phyloP scores from a whole-genome alignment of 2,888 invertebrate species.

The Nymphalis c-album region DNA sequence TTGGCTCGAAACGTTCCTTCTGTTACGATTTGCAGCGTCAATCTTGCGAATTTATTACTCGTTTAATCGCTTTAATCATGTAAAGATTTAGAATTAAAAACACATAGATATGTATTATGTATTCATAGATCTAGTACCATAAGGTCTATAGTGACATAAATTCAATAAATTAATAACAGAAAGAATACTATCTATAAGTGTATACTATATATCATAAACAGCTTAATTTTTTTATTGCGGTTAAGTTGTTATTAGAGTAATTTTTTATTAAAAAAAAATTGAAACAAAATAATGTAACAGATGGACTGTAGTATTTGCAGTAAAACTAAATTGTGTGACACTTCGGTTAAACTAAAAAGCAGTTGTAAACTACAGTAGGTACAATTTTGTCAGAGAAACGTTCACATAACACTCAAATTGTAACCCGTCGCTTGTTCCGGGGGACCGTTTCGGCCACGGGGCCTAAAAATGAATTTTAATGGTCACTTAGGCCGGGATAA shows the following conservation, averaged over 20 bases:
- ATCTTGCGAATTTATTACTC: too few relatives aligned
- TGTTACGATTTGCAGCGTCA: too few relatives aligned
- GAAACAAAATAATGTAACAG: background rate
- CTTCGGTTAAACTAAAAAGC: background rate
- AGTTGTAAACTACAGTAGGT: background rate
- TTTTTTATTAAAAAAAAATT: background rate
- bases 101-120: too few relatives aligned
- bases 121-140: background rate
- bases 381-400: constrained; percentile 6
- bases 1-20: background rate
- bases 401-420: constrained; percentile 19
- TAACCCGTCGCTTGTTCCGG: constrained; percentile 10
- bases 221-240: too few relatives aligned
- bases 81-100: too few relatives aligned
- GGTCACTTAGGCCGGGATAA: constrained; percentile 66
- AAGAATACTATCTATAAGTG: background rate
- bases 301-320: background rate
- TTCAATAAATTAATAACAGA: background rate
- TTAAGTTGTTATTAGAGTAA: background rate
- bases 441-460: constrained; percentile 31
- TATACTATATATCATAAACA: too few relatives aligned
- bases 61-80: too few relatives aligned
- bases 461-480: constrained; percentile 74
- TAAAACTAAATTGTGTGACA: constrained; percentile 8
- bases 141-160: background rate